These are phyloP conservation scores for Heliothis virescens DNA, from an alignment of 1,140 invertebrate species.

Conservation along the genomic window DNA sequence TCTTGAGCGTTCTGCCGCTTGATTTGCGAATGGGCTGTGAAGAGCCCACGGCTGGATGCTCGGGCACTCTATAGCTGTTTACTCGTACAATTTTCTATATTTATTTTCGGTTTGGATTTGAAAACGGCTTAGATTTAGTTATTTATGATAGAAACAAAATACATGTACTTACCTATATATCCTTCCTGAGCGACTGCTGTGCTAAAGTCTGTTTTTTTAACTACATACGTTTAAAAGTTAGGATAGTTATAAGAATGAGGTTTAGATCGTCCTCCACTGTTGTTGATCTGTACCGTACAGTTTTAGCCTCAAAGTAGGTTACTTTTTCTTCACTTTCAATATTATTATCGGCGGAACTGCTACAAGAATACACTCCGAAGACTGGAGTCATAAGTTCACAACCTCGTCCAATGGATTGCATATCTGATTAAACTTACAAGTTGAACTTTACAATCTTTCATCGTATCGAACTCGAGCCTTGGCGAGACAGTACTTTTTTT, in stretches of 20 bases:
- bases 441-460: conserved; percentile 16
- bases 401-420: conserved; percentile 23
- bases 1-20: conserved; percentile 52
- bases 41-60: conserved; percentile 43
- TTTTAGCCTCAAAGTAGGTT: no score
- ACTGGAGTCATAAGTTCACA: conserved; percentile 29
- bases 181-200: no score
- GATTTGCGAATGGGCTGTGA: conserved; percentile 59
- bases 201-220: no score
- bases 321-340: conserved; percentile 2
- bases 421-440: conserved; percentile 43
- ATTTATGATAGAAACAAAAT: no score
- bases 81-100: conserved; percentile 33
- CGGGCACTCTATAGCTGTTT: conserved; percentile 46
- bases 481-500: conserved; percentile 8
- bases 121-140: conserved; percentile 19
- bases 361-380: neutral
- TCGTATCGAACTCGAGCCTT: conserved; percentile 25
- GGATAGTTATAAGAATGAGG: no score
- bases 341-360: neutral
- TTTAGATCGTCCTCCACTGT: no score
- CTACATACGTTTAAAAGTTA: no score
- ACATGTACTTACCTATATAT: no score
- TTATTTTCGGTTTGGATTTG: conserved; percentile 52
- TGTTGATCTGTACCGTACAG: no score